phyloP scores from a whole-genome alignment of 2,113 vertebrate species.

The Aegithalos caudatus region DNA sequence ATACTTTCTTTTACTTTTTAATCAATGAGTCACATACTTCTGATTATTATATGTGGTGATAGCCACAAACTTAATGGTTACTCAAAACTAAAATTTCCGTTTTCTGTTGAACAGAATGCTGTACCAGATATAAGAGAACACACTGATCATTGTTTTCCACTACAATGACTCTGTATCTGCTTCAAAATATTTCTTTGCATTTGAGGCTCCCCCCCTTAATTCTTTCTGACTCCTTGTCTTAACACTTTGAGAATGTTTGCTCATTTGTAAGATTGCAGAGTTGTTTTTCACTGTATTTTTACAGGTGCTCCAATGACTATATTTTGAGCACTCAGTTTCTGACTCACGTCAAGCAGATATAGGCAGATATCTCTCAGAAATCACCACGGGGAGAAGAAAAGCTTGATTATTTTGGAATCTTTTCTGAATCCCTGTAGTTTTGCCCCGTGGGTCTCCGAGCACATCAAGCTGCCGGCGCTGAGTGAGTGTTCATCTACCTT shows the following conservation, averaged over 20 bases:
- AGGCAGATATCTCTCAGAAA: background rate
- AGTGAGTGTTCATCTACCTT: background rate
- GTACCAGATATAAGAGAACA: background rate
- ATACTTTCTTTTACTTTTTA: conserved; percentile 64
- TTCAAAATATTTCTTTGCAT: conserved; percentile 2
- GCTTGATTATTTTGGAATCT: background rate
- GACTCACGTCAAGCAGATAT: background rate
- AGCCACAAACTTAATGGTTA: conserved; percentile 29
- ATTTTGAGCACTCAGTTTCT: conserved; percentile 3
- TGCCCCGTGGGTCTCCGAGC: background rate
- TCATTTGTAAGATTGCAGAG: background rate
- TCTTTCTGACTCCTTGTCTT: background rate
- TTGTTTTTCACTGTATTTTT: conserved; percentile 35
- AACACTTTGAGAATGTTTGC: background rate
- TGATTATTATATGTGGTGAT: conserved; percentile 41
- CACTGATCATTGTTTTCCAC: background rate
- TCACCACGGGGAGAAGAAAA: background rate
- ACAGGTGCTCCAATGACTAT: background rate
- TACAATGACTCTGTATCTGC: background rate
- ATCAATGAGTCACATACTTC: conserved; percentile 31
- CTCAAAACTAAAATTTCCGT: conserved; percentile 46
- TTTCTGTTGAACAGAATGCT: conserved; percentile 38
- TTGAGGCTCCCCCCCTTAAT: background rate
- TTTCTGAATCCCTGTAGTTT: background rate
- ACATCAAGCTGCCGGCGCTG: background rate